Conservation (phyloP, 2,797 vertebrate genomes). For the Sardinella longiceps region DNA sequence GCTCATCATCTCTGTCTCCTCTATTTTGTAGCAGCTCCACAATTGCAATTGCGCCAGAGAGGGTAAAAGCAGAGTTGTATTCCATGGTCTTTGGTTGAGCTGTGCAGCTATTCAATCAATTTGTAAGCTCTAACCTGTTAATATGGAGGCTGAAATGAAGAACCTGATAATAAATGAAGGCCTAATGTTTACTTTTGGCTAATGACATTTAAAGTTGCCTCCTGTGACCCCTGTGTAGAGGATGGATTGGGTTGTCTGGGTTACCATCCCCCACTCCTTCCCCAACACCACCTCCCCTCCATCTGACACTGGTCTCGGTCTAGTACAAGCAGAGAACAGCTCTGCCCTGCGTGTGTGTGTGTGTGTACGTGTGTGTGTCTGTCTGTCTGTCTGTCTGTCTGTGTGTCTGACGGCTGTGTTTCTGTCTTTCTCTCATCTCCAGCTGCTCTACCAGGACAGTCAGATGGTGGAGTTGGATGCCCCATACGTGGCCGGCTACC, state of each 20-base stretch:
- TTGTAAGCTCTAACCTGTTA: too few relatives aligned
- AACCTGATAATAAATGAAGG: conserved; percentile 9
- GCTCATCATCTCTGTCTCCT: too few relatives aligned
- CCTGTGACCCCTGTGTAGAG: background rate
- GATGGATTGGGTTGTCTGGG: background rate
- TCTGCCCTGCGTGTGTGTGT: background rate
- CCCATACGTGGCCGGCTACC: conserved; percentile 88
- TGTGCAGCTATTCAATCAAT: too few relatives aligned
- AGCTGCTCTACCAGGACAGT: conserved; percentile 89
- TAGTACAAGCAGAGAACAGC: background rate
- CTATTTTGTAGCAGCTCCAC: too few relatives aligned
- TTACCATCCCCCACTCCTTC: background rate
- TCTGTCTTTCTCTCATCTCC: background rate
- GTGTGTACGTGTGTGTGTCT: background rate
- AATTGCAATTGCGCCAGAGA: too few relatives aligned
- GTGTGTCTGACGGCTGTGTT: background rate
- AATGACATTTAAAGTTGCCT: background rate
- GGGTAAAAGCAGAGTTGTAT: too few relatives aligned
- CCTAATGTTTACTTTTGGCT: background rate
- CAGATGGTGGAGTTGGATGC: conserved; percentile 80
- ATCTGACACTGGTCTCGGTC: background rate
- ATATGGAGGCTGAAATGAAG: too few relatives aligned
- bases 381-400: background rate
- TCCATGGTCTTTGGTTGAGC: too few relatives aligned
- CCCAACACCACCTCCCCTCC: background rate